Conservation (phyloP, 2,797 vertebrate species). For the Myiotriccus ornatus region DNA sequence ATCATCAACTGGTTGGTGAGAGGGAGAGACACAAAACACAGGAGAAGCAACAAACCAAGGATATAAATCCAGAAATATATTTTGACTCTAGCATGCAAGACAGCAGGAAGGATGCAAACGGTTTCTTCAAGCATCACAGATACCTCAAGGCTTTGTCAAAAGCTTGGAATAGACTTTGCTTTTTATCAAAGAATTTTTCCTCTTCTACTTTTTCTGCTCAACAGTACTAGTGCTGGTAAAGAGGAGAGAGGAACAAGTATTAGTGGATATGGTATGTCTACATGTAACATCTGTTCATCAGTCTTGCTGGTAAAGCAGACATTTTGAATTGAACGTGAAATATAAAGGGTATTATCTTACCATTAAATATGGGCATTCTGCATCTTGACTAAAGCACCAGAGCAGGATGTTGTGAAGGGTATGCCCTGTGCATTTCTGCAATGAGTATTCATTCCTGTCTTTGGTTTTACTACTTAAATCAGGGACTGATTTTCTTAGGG, state of each 20-base stretch:
- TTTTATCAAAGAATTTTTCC: background rate
- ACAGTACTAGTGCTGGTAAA: background rate
- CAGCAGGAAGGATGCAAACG: background rate
- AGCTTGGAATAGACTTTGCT: background rate
- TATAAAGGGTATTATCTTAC: background rate
- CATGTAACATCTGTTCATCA: background rate
- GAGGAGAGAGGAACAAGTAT: background rate
- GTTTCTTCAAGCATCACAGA: background rate
- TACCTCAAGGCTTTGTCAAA: background rate
- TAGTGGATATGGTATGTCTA: background rate
- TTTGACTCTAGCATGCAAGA: background rate
- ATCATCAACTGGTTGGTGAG: background rate
- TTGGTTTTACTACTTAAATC: rapidly evolving
- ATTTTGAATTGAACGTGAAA: background rate
- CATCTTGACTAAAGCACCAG: background rate
- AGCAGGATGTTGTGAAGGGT: background rate
- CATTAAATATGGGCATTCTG: background rate
- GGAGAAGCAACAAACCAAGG: background rate
- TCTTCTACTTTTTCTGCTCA: background rate
- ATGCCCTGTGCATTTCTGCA: background rate
- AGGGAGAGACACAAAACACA: background rate
- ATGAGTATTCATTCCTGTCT: background rate
- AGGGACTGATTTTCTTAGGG: background rate
- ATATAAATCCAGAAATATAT: background rate
- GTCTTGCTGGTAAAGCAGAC: background rate